Base-by-base conservation (phyloP, 2,113 vertebrate species). In the Sapajus apella region DNA sequence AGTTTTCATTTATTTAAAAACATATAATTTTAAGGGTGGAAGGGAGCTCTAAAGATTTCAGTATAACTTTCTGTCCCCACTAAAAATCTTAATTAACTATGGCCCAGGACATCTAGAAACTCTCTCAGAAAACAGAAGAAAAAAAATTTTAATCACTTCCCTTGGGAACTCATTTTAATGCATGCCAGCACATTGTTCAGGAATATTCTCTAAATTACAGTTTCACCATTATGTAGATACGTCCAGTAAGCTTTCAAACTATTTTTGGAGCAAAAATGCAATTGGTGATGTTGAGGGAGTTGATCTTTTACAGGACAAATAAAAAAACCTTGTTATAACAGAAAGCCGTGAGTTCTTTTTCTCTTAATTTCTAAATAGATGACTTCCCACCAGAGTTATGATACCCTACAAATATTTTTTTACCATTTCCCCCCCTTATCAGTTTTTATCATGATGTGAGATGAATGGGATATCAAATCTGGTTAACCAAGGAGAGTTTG, bases 1-100 rank as follows among this genome's bases (percentile, higher is more conserved):
- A 52, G 10, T 72, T 96, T 87, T 87, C 8, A 25, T 70, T 81
- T 84, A 87, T 50, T 95, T 96, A 89, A 97, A 94, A 70, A 43
- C 3, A 43, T 1, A 4, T 64, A 37, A 72, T 13, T 92, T 90
- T 94, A 94, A 95, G 30, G 27, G 2, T 66, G 18, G 1, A 73
- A 72, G 18, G 37, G 5, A 79, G 50, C 17, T 58, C 9, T 93
- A 90, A 94, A 90, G 25, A 61, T 68, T 72, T 85, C 72, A 76
- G 30, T 72, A 43, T 35, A 92, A 75, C 11, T 43, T 85, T 76
- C 40, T 92, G 8, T 91, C 1, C 77, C 23, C 47, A 6, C 16
- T 18, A n/a, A 40, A 93, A 83, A 83, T 82, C 27, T 88, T 55
- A 84, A 73, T 86, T 79, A 87, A 75, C n/a, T 96, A 23, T 87